Base-by-base conservation (phyloP, 2,888 invertebrate genomes). In the Drosophila pseudotakahashii region DNA sequence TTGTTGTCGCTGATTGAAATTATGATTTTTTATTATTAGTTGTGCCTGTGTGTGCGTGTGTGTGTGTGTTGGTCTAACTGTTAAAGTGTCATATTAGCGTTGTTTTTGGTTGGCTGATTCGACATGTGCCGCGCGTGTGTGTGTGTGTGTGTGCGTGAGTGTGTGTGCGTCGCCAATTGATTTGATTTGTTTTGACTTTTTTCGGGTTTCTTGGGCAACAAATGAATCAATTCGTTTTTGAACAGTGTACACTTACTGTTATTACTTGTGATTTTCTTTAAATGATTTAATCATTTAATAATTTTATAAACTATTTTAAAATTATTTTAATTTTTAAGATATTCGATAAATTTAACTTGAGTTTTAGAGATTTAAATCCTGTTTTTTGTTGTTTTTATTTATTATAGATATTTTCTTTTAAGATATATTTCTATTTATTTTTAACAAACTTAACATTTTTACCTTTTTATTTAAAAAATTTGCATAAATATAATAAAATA, bases 41-140 rank as follows among this genome's bases (percentile, higher is more conserved):
- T 62, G 61, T 67, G 52, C 66, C 62, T 44, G 54, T 54, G 69
- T 76, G 63, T 63, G 36, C 5, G 41, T 51, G 37, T 60, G 64
- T 47, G 72, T 60, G 54, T 72, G 79, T 84, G 77, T 73, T 71
- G 75, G 82, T 77, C 86, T 82, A 82, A 88, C 82, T 82, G 82
- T 82, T 82, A 82, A 88, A 88, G 88, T 88, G 82, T 82, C 82
- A 88, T 88, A 82, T 82, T 82, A 82, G 82, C 85, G 82, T 82
- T 82, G 82, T 82, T 88, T 82, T 82, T 88, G 82, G 82, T 82
- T 82, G 82, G 82, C 61, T 82, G 82, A 77, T 77, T 88, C 79
- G 63, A 48, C 55, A 67, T 14, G 41, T 34, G 30, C 30, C 9
- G 13, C 9, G 10, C n/a, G 32, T n/a, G 11, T 47, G 47, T 47